A percentile compares a stretch with the other conserved stretches of the same genome.
Evolutionary conservation across 2,888 invertebrate genomes (phyloP).

Genomic region (Tipula confusa): DNA sequence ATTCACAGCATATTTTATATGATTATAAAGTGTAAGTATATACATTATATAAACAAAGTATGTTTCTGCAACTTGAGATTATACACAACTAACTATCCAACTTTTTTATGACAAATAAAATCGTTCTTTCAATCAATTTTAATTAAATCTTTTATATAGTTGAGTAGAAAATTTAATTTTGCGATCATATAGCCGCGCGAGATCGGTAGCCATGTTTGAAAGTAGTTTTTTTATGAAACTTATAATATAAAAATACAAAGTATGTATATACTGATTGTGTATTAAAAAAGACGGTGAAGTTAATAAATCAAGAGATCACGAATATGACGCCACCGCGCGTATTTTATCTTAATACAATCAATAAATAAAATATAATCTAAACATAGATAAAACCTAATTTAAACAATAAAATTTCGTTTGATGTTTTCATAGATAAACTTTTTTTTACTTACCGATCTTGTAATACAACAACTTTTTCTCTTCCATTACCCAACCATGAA

Average conservation of each 20-base stretch:
- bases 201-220: neutral
- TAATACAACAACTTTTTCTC: conserved; percentile 80
- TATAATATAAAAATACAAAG: neutral
- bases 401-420: conserved; percentile 25
- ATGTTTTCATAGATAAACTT: neutral
- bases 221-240: neutral
- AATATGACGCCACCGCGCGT: neutral
- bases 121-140: neutral
- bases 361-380: conserved; percentile 12
- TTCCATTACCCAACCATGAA: conserved; percentile 80
- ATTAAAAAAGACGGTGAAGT: no score
- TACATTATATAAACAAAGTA: neutral
- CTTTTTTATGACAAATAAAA: neutral
- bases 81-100: neutral
- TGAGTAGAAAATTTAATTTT: neutral
- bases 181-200: neutral
- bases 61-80: neutral
- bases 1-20: neutral
- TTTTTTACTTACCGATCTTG: conserved; percentile 67
- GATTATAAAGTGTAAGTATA: neutral
- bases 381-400: conserved; percentile 20
- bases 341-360: conserved; percentile 20
- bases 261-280: neutral
- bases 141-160: neutral
- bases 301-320: conserved; percentile 3